Base-by-base conservation (phyloP, 1,140 invertebrate genomes). In the Lordiphosa collinella region DNA sequence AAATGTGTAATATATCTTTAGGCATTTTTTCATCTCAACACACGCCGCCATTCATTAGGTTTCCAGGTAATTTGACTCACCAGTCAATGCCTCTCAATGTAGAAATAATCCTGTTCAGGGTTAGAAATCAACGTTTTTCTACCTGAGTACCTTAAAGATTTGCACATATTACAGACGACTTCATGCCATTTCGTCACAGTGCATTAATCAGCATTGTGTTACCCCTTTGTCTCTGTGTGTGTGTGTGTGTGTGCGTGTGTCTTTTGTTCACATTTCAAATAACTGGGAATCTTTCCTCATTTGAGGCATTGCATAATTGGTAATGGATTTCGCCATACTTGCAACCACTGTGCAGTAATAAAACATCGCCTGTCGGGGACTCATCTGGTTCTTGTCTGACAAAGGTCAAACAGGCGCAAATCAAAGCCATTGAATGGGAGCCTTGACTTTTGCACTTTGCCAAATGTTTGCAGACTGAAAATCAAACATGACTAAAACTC, bases 401-500 rank as follows among this genome's bases (percentile, higher is more conserved):
- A 82, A 82, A 84, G 76, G 78, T 82, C 76, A 72, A 61, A 75
- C 40, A 69, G 51, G 57, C 57, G 43, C 59, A 67, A 59, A 58
- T 62, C 67, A 44, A 60, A 54, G 53, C 40, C 60, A 55, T 64
- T 58, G 53, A 64, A 51, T 58, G 44, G 67, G 72, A 75, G 78
- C 76, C 76, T 84, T 82, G 76, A 82, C 78, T 82, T 82, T 82
- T 82, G 72, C 78, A 82, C 78, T 82, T 67, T 54, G 38, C 55
- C 57, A 56, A 79, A 80, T 69, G 68, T 68, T 74, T 67, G 46
- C 63, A 46, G 43, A 37, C 59, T 48, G 48, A 53, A 44, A 67
- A 53, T 51, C 13, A 51, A 40, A 63, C 36, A 59, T 29, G 22
- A 4, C 37, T 31, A 36, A 25, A 29, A 52, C 25, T 29, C 25